Percentiles rank a stretch among this genome's conserved stretches.
These are phyloP conservation scores for Acanthosepion lycidas DNA, from an alignment of 2,888 invertebrate genomes.

Conservation along the genomic window DNA sequence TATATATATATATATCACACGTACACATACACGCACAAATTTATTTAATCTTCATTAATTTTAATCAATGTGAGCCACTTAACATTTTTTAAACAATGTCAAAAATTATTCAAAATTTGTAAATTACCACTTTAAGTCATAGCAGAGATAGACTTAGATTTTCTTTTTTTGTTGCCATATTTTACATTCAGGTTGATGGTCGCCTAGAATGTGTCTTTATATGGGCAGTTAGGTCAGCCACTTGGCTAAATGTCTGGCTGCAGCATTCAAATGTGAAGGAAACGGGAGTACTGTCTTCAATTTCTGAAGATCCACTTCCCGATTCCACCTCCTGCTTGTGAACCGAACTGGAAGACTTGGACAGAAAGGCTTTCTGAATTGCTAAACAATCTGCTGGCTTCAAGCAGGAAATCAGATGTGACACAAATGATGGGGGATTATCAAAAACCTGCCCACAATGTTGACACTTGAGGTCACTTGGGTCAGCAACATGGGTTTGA, in stretches of 20 bases:
- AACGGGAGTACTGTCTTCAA: neutral
- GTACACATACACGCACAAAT: too few species aligned
- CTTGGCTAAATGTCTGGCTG: neutral
- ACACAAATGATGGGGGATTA: neutral
- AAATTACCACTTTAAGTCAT: neutral
- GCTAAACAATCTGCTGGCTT: neutral
- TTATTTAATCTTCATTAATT: too few species aligned
- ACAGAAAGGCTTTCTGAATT: neutral
- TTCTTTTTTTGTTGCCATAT: neutral
- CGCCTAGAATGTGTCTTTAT: slow-evolving; percentile 11
- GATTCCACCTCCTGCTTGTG: neutral
- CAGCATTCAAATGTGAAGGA: slow-evolving; percentile 40
- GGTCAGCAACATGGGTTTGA: neutral
- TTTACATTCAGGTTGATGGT: neutral
- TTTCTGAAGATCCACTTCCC: neutral
- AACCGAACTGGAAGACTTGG: neutral
- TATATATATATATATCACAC: too few species aligned
- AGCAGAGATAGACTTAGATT: neutral
- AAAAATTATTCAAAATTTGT: too few species aligned
- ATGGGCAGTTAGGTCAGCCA: slow-evolving; percentile 15
- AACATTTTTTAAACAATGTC: too few species aligned
- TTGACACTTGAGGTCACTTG: neutral
- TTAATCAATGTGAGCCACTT: too few species aligned
- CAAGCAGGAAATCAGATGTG: neutral
- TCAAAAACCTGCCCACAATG: neutral